A percentile compares a stretch with the other conserved stretches of the same genome.
Evolutionary conservation across 64 coral and sea anemone genomes (phyloP).

Genomic region (Anthopleura sola): DNA sequence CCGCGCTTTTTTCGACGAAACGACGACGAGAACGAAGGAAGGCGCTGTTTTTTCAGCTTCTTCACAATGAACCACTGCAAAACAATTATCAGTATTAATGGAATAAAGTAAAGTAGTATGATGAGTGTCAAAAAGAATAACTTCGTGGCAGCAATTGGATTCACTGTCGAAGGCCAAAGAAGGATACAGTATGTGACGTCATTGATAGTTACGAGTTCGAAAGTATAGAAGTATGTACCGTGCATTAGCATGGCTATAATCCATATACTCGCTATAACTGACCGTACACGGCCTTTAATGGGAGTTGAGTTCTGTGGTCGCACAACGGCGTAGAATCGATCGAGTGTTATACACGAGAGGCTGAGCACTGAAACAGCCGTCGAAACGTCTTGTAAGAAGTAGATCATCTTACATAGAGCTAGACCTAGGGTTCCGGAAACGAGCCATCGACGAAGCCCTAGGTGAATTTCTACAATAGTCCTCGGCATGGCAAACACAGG

Average conservation of each 20-base stretch:
- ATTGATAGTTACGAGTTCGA: not conserved
- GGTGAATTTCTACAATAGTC: conserved; percentile 6
- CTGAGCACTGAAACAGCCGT: conserved; percentile 37
- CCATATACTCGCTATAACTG: conserved; percentile 25
- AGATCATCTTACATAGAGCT: conserved; percentile 22
- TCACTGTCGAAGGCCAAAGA: not conserved
- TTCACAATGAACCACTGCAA: conserved; percentile 19
- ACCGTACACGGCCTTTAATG: not conserved
- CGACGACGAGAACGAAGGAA: not conserved
- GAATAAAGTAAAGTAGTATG: conserved; percentile 4
- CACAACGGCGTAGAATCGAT: conserved; percentile 24
- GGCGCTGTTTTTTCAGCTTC: not conserved
- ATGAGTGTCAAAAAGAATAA: conserved; percentile 5
- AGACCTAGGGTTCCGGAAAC: not conserved
- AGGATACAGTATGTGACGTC: conserved; percentile 2
- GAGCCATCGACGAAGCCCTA: conserved; percentile 18
- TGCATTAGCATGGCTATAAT: conserved; percentile 24
- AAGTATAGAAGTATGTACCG: conserved; percentile 26
- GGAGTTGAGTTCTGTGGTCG: conserved; percentile 1
- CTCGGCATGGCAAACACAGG: conserved; percentile 29
- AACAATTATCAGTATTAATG: not conserved
- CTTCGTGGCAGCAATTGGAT: not conserved
- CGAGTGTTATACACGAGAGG: conserved; percentile 17
- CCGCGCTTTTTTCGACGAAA: not conserved
- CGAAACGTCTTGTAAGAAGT: conserved; percentile 41